phyloP scores from a whole-genome alignment of 2,888 invertebrate genomes.

The Ecdyonurus torrentis region DNA sequence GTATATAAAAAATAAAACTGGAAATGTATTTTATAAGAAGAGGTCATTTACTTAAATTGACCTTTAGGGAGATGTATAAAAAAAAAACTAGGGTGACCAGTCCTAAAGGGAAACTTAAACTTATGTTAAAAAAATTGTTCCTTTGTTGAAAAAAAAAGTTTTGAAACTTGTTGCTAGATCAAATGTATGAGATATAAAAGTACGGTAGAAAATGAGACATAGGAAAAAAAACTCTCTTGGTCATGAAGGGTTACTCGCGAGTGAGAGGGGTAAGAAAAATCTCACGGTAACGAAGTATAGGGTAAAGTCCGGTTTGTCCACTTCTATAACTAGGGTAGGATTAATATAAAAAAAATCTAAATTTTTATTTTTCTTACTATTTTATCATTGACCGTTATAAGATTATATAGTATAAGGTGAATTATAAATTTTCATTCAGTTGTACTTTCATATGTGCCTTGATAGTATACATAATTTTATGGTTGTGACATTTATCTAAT shows the following conservation, averaged over 20 bases:
- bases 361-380: neutral
- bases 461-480: too few relatives aligned
- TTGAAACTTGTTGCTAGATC: constrained; percentile 2
- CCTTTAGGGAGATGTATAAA: neutral
- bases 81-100: constrained; percentile 3
- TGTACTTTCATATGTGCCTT: too few relatives aligned
- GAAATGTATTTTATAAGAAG: neutral
- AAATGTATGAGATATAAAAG: neutral
- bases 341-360: neutral
- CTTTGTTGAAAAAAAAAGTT: too few relatives aligned
- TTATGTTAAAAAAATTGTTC: neutral
- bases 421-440: too few relatives aligned
- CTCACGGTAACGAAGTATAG: neutral
- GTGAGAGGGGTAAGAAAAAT: neutral
- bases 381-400: neutral
- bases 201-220: neutral
- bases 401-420: too few relatives aligned
- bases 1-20: neutral
- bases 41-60: neutral
- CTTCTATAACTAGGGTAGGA: neutral
- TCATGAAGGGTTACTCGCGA: neutral
- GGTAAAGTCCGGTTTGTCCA: constrained; percentile 1
- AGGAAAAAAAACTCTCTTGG: neutral
- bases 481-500: too few relatives aligned
- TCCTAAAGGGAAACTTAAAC: neutral